Evolutionary conservation across 2,888 invertebrate genomes (phyloP).

Genomic region (Neuroscelio doddi): DNA sequence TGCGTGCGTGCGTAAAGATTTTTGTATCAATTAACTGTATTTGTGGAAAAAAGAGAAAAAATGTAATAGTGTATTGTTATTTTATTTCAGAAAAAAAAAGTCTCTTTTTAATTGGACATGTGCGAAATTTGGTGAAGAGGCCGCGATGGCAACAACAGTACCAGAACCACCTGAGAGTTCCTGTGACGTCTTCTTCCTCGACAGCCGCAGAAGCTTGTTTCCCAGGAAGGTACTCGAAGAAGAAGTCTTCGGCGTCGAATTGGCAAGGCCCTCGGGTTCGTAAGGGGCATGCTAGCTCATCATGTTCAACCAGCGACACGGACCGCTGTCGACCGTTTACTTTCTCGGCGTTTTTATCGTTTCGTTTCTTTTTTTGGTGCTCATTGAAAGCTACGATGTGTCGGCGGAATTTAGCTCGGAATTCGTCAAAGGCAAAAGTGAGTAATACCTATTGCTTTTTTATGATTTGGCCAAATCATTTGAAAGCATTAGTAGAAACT

Average conservation of each 20-base stretch:
- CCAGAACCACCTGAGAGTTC: constrained; percentile 44
- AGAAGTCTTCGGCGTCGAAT: constrained; percentile 38
- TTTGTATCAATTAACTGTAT: too few relatives aligned
- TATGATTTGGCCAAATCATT: neutral
- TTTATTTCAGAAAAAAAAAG: constrained; percentile 50
- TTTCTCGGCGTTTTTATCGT: constrained; percentile 51
- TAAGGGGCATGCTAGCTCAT: constrained; percentile 69
- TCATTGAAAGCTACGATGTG: constrained; percentile 59
- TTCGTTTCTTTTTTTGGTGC: constrained; percentile 53
- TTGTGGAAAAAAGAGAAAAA: too few relatives aligned
- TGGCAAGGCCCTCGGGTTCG: constrained; percentile 60
- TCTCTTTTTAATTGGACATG: constrained; percentile 51
- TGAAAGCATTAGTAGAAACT: too few relatives aligned
- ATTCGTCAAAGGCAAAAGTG: constrained; percentile 86
- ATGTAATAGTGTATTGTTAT: too few relatives aligned
- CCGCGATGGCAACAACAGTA: constrained; percentile 56
- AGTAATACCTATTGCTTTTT: constrained; percentile 70
- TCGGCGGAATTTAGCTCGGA: constrained; percentile 74
- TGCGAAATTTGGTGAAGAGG: constrained; percentile 54
- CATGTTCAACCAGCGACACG: constrained; percentile 68
- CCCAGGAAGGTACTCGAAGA: constrained; percentile 25
- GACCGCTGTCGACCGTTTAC: constrained; percentile 61
- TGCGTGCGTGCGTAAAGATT: too few relatives aligned
- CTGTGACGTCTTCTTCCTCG: constrained; percentile 38
- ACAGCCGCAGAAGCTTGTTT: constrained; percentile 31